These are phyloP conservation scores for Pseudomyrmex gracilis DNA, from an alignment of 1,140 invertebrate genomes.

Conservation along the genomic window DNA sequence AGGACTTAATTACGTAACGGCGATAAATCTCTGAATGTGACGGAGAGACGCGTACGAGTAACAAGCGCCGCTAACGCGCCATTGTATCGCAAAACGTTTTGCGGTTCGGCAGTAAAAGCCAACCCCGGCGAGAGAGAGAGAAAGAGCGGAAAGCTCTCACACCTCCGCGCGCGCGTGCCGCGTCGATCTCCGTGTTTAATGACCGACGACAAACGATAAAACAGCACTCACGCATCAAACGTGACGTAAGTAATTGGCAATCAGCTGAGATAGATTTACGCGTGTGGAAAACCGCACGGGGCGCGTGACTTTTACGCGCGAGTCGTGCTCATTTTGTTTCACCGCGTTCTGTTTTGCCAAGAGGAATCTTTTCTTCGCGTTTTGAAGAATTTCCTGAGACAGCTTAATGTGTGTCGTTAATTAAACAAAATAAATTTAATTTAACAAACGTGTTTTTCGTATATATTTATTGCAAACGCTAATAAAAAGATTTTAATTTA, in stretches of 20 bases:
- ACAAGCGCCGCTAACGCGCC: not conserved
- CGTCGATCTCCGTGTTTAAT: constrained; percentile 20
- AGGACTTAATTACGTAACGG: constrained; percentile 33
- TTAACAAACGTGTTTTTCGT: too few relatives aligned
- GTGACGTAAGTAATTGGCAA: constrained; percentile 72
- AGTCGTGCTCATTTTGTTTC: constrained; percentile 37
- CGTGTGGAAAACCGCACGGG: constrained; percentile 35
- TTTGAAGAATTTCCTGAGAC: constrained; percentile 15
- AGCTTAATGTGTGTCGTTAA: not conserved
- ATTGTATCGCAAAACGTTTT: not conserved
- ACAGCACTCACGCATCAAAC: constrained; percentile 42
- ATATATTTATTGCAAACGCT: too few relatives aligned
- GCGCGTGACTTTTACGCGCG: constrained; percentile 23
- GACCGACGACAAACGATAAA: constrained; percentile 55
- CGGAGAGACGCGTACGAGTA: constrained; percentile 2
- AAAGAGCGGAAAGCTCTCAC: not conserved
- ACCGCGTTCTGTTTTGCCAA: not conserved
- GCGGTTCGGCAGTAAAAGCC: constrained; percentile 15
- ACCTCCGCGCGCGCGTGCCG: constrained; percentile 57
- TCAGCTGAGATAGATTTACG: constrained; percentile 68
- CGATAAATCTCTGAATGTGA: constrained; percentile 8
- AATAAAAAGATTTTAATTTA: too few relatives aligned
- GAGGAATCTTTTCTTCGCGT: not conserved
- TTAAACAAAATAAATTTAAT: too few relatives aligned
- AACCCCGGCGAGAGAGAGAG: too few relatives aligned